Base-by-base conservation (phyloP, 2,888 invertebrate genomes). In the Ptychoptera albimana region DNA sequence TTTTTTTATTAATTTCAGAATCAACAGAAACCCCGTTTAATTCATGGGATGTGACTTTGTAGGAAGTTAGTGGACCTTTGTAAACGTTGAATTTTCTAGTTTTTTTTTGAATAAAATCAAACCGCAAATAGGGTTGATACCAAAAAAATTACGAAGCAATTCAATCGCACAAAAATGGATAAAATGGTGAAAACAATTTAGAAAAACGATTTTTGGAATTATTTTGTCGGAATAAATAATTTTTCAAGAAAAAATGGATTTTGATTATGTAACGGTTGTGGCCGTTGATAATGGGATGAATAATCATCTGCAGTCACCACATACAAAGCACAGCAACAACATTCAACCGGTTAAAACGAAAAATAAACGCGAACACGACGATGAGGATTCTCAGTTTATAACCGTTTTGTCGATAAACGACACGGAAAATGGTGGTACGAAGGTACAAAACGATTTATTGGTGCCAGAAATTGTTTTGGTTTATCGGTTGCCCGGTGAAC, bases 401-500 rank as follows among this genome's bases (percentile, higher is more conserved):
- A 76, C 76, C 46, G 76, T 77, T 37, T 56, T 77, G 48, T 74
- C 42, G 6, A 32, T 32, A 32, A 32, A 9, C 9, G 32, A 32
- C 9, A 32, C 32, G 8, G n/a, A 5, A 8, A 15, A 14, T 13
- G 31, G 12, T 31, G 31, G n/a, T 29, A 39, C 30, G 30, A 7
- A 23, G 23, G 23, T 5, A 23, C 54, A 55, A 39, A 52, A 56
- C 5, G 42, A 42, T 13, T 60, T 70, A 52, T 61, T 68, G 50
- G 69, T 76, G 50, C 69, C 71, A 9, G 84, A 87, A 54, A 78
- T 81, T 57, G 81, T 92, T 34, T 72, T 79, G 44, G 82, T 93
- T 42, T 84, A 83, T 53, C 74, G 92, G 50, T 73, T 92, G 44
- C 85, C 88, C 0, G 92, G 92, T 1, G 92, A 92, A 58, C 76